Base-by-base conservation (phyloP, 2,797 vertebrate genomes). In the Meda fulgida region DNA sequence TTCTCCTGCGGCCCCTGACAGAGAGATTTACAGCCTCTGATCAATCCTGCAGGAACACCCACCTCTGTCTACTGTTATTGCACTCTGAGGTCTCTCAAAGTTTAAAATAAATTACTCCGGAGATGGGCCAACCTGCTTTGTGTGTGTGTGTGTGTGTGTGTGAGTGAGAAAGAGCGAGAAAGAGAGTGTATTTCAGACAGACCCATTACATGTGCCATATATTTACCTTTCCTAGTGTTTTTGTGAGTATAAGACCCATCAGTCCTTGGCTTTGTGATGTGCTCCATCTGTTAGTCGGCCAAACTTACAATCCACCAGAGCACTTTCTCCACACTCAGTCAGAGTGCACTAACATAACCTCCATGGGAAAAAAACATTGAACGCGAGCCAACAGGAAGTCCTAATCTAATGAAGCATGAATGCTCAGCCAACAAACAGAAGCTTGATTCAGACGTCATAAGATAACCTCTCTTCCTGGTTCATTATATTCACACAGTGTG, bases 1-100 rank as follows among this genome's bases (percentile, higher is more conserved):
- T 93, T 85, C 89, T 86, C 88, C 89, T 90, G 91, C 84, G 89
- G 18, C 84, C 0, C 34, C 81, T 92, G 91, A 94, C 92, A 94
- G 90, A 93, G 91, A 94, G 91, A 93, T 92, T 93, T 94, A 93
- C 84, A 88, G 89, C 84, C 93, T 94, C 91, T 91, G 89, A 93
- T 94, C 90, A 91, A 75, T 92, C 87, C 84, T 89, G 48, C 89
- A 84, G 78, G 75, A 85, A 90, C 60, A 90, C 86, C 81, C 29
- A 36, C 79, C 76, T 81, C 75, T 73, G 46, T 87, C 1, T 6
- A 88, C 85, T 66, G 85, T 87, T 85, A 92, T 91, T 92, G 90
- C 81, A 51, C 91, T 92, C 90, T 88, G 91, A 94, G 89, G 88
- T n/a, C 26, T 46, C 23, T 81, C 16, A 40, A 77, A 76, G 91